Conservation (phyloP, 2,888 invertebrate species). For the Orchesellides sinensis region DNA sequence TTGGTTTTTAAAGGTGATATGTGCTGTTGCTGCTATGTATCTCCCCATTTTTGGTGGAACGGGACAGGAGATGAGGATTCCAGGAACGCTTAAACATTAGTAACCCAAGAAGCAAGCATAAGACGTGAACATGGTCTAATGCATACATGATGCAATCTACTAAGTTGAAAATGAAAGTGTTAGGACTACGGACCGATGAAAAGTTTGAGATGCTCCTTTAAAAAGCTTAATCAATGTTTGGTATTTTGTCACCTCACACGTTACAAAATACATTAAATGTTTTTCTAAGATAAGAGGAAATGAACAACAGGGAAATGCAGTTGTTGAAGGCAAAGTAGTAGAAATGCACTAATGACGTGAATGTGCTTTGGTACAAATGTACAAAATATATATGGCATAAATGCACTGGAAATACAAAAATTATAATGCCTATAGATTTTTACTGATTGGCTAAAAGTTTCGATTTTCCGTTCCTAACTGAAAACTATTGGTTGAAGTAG, state of each 20-base stretch:
- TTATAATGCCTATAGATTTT: too few relatives aligned
- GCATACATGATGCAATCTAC: not conserved
- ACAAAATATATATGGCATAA: too few relatives aligned
- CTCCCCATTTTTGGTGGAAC: constrained; percentile 11
- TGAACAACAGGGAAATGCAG: constrained; percentile 32
- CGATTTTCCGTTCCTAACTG: not conserved
- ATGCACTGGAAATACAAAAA: too few relatives aligned
- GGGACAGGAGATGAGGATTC: constrained; percentile 50
- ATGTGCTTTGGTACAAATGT: not conserved
- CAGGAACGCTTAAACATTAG: constrained; percentile 31
- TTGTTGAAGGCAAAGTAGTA: constrained; percentile 14
- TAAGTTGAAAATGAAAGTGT: not conserved
- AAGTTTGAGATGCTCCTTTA: constrained; percentile 38
- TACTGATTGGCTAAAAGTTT: not conserved
- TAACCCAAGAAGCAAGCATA: not conserved
- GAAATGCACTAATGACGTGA: not conserved
- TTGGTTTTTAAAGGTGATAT: constrained; percentile 22
- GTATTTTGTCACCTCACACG: constrained; percentile 71
- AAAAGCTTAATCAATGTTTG: constrained; percentile 67
- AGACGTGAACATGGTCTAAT: not conserved
- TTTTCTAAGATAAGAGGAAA: constrained; percentile 57
- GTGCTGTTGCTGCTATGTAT: not conserved
- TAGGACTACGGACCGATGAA: constrained; percentile 50
- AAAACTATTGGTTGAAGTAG: too few relatives aligned
- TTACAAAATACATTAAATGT: constrained; percentile 68